A percentile compares a stretch with the other conserved stretches of the same genome.
phyloP scores from a whole-genome alignment of 2,113 vertebrate genomes.

The Chionomys nivalis region DNA sequence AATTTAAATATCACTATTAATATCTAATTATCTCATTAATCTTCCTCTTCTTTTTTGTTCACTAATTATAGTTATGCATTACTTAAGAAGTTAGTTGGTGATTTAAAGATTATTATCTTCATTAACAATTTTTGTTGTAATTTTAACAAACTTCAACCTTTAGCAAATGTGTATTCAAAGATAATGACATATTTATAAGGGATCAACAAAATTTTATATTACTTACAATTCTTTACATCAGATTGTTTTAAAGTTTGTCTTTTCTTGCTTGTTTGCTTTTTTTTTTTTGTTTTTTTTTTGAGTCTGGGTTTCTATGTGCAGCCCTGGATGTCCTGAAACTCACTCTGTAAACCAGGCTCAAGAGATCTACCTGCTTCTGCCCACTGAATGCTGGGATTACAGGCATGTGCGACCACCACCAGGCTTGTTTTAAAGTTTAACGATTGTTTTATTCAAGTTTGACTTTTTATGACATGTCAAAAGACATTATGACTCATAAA shows the following conservation, averaged over 20 bases:
- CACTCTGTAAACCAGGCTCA: neutral
- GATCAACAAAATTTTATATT: neutral
- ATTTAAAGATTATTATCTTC: neutral
- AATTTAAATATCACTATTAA: constrained; percentile 31
- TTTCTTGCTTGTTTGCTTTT: neutral
- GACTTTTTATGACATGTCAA: neutral
- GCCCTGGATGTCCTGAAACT: neutral
- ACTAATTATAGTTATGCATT: neutral
- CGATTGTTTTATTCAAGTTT: neutral
- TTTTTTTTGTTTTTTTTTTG: neutral
- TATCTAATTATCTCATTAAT: constrained; percentile 20
- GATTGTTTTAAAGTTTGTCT: neutral
- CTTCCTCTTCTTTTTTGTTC: neutral
- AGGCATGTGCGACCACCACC: neutral
- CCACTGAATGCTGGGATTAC: neutral
- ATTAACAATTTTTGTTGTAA: constrained; percentile 16
- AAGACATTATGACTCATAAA: neutral
- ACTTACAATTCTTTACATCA: neutral
- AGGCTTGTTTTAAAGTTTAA: neutral
- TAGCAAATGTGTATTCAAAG: constrained; percentile 24
- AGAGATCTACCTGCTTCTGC: neutral
- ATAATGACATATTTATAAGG: neutral
- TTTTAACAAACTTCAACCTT: neutral
- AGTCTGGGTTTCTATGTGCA: neutral
- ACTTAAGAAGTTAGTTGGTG: neutral